These are phyloP conservation scores for Abramis brama DNA, from an alignment of 2,113 vertebrate genomes.

Conservation along the genomic window DNA sequence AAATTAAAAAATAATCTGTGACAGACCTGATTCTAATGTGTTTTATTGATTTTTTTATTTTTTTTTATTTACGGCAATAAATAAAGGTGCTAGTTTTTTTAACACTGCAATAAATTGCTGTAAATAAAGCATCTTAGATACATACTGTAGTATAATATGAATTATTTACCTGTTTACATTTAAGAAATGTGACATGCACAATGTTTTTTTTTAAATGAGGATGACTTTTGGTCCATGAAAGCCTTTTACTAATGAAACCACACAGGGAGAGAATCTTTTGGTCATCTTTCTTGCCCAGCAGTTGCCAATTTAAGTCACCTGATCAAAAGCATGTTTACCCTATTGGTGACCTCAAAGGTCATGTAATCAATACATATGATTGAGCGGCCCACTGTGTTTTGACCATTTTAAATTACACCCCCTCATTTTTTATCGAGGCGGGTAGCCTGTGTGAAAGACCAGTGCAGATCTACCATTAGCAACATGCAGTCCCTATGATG, in stretches of 20 bases:
- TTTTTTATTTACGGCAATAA: conserved; percentile 3
- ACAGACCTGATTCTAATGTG: not conserved
- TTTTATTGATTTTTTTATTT: not conserved
- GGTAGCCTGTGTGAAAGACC: conserved; percentile 26
- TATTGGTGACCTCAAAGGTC: conserved; percentile 53
- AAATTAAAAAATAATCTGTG: not conserved
- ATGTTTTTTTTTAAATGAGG: conserved; percentile 6
- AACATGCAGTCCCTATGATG: not conserved
- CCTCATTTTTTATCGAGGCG: conserved; percentile 34
- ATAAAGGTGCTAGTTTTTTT: not conserved
- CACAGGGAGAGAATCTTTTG: conserved; percentile 40
- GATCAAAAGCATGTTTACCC: conserved; percentile 58
- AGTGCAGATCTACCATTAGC: not conserved
- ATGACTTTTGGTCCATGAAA: conserved; percentile 20
- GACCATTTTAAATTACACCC: conserved; percentile 18
- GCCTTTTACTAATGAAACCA: conserved; percentile 27
- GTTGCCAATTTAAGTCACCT: conserved; percentile 50
- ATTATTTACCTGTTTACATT: not conserved
- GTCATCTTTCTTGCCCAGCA: conserved; percentile 38
- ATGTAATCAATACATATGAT: conserved; percentile 60
- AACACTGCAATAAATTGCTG: not conserved
- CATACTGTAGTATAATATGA: not conserved
- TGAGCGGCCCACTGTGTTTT: conserved; percentile 48
- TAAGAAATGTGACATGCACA: not conserved
- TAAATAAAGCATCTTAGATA: not conserved